Percentiles rank a stretch among this genome's conserved stretches.
phyloP scores from a whole-genome alignment of 2,113 vertebrate species.

The Actenoides lindsayi region DNA sequence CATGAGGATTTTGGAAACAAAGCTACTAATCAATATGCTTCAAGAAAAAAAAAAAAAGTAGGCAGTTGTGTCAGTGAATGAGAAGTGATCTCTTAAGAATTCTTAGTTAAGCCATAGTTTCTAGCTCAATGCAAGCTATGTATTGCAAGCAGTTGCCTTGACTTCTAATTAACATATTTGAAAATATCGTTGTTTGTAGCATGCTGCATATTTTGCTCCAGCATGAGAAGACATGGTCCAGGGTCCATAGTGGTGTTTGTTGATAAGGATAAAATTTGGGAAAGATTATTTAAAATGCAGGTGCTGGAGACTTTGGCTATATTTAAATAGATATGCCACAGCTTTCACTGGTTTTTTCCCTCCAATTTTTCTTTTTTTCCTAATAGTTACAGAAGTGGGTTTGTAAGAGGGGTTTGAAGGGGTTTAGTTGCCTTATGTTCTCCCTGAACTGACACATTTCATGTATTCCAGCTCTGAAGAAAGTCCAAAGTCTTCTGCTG shows the following conservation, averaged over 20 bases:
- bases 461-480: not conserved
- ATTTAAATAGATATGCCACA: accelerated
- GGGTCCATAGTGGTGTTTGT: not conserved
- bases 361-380: not conserved
- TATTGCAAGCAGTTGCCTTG: not conserved
- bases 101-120: not conserved
- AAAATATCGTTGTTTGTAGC: not conserved
- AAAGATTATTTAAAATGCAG: not conserved
- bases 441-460: not conserved
- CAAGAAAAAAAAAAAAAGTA: not conserved
- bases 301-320: not conserved
- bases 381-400: accelerated
- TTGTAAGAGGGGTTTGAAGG: not conserved
- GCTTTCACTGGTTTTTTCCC: not conserved
- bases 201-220: not conserved
- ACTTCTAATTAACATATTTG: not conserved
- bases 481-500: not conserved
- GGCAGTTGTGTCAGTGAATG: not conserved
- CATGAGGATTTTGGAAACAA: not conserved
- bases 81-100: not conserved
- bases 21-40: not conserved
- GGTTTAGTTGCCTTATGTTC: not conserved
- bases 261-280: not conserved
- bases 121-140: not conserved
- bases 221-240: not conserved